Base-by-base conservation (phyloP, 1,140 invertebrate genomes). In the Cyclargus thomasi region DNA sequence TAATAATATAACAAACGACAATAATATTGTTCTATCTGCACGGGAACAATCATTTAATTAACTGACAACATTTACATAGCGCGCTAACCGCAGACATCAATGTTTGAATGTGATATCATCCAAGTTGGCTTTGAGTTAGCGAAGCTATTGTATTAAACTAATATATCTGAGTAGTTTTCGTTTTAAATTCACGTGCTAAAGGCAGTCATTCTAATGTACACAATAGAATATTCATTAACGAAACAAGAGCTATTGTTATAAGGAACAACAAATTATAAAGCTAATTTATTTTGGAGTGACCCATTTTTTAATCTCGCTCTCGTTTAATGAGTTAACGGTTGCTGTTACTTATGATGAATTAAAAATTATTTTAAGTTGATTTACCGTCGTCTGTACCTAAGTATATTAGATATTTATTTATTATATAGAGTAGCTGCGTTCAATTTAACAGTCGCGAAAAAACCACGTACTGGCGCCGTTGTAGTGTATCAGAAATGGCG, bases 31-130 rank as follows among this genome's bases (percentile, higher is more conserved):
- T 29, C 5, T 47, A 47, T 47, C 39, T 47, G 14, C 14, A 47
- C 39, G 39, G 8, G 29, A 47, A 47, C 39, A 47, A 47, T 47
- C 18, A 59, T 59, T 59, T 59, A 20, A 59, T 59, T 59, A 59
- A 20, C 55, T 20, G 20, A 59, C 18, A 59, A 59, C 20, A 20
- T 59, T 59, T 59, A 59, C 55, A 21, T 59, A 59, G 10, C n/a
- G 53, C 39, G 11, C 39, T 59, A 59, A 59, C 55, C 18, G 11
- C 55, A 59, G 55, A 59, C 18, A 59, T 59, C 55, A 59, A 21
- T 59, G 55, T 59, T 59, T 59, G 55, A 59, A 59, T 59, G 55
- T 59, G 21, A 59, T 20, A 59, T 47, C 14, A 59, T 55, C 18
- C 18, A 20, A 18, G 20, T 21, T 10, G 18, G 55, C 55, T 59